Conservation (phyloP, 1,140 invertebrate genomes). For the Pantala flavescens region DNA sequence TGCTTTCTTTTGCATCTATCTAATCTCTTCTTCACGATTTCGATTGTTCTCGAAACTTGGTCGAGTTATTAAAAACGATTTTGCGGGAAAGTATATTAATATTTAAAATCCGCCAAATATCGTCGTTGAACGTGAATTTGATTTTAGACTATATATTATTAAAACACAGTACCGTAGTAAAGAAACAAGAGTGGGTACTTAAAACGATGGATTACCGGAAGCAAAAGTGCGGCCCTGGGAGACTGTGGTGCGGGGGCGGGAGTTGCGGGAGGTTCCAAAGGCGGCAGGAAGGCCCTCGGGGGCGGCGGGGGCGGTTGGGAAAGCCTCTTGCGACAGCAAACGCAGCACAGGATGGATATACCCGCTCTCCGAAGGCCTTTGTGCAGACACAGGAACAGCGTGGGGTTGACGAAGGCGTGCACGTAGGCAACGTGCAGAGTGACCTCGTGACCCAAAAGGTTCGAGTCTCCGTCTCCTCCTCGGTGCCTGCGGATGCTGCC, state of each 20-base stretch:
- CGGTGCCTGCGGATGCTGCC: background rate
- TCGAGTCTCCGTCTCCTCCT: background rate
- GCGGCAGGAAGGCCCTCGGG: background rate
- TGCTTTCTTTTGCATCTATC: too few species aligned
- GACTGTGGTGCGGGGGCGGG: background rate
- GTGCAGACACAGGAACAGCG: slow-evolving; percentile 68
- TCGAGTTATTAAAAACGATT: too few species aligned
- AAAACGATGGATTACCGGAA: background rate
- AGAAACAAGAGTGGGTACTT: too few species aligned
- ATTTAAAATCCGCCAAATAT: too few species aligned
- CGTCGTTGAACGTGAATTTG: too few species aligned
- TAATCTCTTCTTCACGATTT: too few species aligned
- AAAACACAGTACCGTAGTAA: too few species aligned
- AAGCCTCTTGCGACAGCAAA: slow-evolving; percentile 50
- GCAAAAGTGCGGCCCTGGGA: background rate
- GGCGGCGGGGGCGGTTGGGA: background rate
- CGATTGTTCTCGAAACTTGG: too few species aligned
- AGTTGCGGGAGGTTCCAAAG: background rate
- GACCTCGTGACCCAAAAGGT: slow-evolving; percentile 39
- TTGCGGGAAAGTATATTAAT: too few species aligned
- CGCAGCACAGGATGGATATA: slow-evolving; percentile 54
- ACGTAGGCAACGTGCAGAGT: slow-evolving; percentile 79
- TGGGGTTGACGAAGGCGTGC: slow-evolving; percentile 75
- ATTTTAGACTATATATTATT: too few species aligned
- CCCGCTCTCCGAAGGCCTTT: slow-evolving; percentile 58